Evolutionary conservation across 2,113 vertebrate species (phyloP), one percentile per base, ranked within the genome.

Genomic region (Pangasianodon gigas): DNA sequence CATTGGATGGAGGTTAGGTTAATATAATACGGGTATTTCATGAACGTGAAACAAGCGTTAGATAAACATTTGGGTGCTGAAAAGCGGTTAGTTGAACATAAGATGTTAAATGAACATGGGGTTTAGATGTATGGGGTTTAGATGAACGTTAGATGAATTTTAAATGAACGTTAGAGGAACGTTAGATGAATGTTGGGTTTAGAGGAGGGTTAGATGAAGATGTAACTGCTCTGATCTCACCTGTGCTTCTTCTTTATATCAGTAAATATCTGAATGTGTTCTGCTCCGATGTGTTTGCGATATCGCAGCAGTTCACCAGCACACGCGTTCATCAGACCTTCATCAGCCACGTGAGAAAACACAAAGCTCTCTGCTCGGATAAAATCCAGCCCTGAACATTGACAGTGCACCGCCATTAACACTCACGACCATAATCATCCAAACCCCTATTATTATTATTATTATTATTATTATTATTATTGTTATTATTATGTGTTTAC

Each of bases 191-290:
- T 24, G 7, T 26, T 46, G 44, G 9, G 74, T 48, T 9, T 48
- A 48, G 74, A 77, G 8, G 19, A 11, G 19, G 44, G 46, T 82
- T 19, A 58, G 52, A 41, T 58, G 52, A 21, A 60, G 19, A 4
- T 83, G 51, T n/a, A 19, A 18, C 29, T 54, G 79, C 75, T 79
- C 75, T 26, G 54, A 21, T 62, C 52, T 54, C 89, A 98, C 97
- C 97, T 97, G 94, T 98, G 97, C 60, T 98, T 98, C 94, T 98
- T 98, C 90, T 98, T 98, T 91, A 98, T 96, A 90, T 98, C 97
- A 0, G 97, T 96, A 71, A 97, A 97, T 92, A 98, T 95, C 92
- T 97, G 96, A 89, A 98, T 86, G 60, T 95, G 95, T 81, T 97
- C 96, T 21, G 96, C 97, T 91, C 97, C 97, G 0, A 96, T 95